Evolutionary conservation across 2,888 invertebrate species (phyloP), one percentile per base, ranked within the genome.

Genomic region (Antheraea yamamai): DNA sequence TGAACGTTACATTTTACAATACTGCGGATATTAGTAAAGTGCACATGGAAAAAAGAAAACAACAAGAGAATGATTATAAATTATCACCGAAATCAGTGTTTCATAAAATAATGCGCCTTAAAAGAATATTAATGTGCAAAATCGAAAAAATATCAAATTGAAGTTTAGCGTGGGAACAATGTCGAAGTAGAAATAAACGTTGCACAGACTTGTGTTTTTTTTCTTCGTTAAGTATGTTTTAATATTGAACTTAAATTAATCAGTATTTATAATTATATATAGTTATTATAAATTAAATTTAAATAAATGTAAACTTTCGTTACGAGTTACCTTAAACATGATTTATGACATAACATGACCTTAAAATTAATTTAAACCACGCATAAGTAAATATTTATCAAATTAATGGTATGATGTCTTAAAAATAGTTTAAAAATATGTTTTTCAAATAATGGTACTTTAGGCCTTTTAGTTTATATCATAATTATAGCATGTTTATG

Each of bases 1-100:
- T 80, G 51, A 61, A 61, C n/a, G 26, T 70, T 39, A 12, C 12
- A n/a, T 35, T 39, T 10, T 70, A 39, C n/a, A 39, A 70, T 18
- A 39, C 39, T 12, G 39, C 39, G 18, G 39, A 39, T 20, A 35
- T 39, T 39, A 39, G 12, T 39, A 20, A n/a, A 14, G 70, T 8
- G 8, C 39, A 20, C 14, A 3, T 20, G 20, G 58, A 72, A 47
- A 47, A 73, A 68, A 75, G 61, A 14, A 47, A 20, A n/a, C 71
- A 55, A 26, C 55, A 23, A 18, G 61, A 72, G 23, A 70, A 61
- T 18, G 47, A 61, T 12, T 26, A 61, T 61, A 75, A 72, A n/a
- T 26, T 23, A 23, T 71, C 23, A 16, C 58, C 71, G 4, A 58
- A 26, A 14, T 58, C 52, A 58, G 18, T 70, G 35, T 52, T 70